phyloP scores from a whole-genome alignment of 2,888 invertebrate genomes.

The Drosophila pseudotalamancana region DNA sequence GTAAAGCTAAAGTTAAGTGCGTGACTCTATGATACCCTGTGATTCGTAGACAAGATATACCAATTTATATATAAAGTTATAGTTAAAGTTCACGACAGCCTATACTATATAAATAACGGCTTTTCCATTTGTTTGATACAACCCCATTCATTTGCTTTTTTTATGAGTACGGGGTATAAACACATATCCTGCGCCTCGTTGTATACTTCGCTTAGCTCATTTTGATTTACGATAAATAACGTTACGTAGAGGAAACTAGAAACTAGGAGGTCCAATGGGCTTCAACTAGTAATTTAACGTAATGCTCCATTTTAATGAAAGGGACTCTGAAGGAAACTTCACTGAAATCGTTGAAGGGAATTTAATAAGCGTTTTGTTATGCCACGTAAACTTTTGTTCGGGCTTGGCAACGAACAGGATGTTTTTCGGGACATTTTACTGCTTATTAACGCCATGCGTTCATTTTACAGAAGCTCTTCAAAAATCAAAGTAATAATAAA shows the following conservation, averaged over 20 bases:
- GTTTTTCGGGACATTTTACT: slow-evolving; percentile 7
- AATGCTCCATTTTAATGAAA: background rate
- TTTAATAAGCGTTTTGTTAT: slow-evolving; percentile 9
- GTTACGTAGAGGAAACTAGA: background rate
- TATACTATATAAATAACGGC: background rate
- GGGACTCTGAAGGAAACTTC: background rate
- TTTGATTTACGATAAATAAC: slow-evolving; percentile 27
- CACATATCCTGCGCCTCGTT: slow-evolving; percentile 1
- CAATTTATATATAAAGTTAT: background rate
- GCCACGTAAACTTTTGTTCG: background rate
- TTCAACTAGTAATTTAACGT: slow-evolving; percentile 5
- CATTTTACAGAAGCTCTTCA: slow-evolving; percentile 3
- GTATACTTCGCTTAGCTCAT: slow-evolving; percentile 3
- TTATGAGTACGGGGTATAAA: slow-evolving; percentile 14
- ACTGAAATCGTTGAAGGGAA: no score
- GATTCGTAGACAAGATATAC: background rate
- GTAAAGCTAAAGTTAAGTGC: no score
- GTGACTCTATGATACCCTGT: slow-evolving; percentile 6
- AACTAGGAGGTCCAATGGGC: background rate
- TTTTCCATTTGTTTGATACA: background rate
- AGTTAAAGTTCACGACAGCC: no score
- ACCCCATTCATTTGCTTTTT: background rate
- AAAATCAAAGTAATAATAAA: slow-evolving; percentile 2
- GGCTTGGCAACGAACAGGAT: slow-evolving; percentile 6
- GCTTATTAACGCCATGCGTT: slow-evolving; percentile 2